Evolutionary conservation across 2,113 vertebrate species (phyloP).

Genomic region (Leucopsar rothschildi): DNA sequence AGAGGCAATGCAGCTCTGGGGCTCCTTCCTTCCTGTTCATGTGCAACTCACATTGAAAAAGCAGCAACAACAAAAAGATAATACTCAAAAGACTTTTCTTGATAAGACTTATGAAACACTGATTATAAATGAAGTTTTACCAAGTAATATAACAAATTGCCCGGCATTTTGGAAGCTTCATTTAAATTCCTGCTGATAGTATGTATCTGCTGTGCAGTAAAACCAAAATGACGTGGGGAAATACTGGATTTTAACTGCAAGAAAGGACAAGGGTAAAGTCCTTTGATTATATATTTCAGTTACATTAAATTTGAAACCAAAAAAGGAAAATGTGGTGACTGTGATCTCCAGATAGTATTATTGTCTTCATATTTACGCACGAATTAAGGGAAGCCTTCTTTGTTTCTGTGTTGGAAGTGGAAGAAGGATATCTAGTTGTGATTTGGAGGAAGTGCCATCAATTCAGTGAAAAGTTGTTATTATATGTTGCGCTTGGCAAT

Average conservation of each 20-base stretch:
- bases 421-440: not conserved
- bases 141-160: not conserved
- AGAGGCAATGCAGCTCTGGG: not conserved
- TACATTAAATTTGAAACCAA: not conserved
- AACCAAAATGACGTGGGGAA: not conserved
- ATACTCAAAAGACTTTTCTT: not conserved
- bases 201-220: not conserved
- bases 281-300: not conserved
- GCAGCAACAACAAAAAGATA: not conserved
- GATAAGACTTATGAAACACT: not conserved
- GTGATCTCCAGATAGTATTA: not conserved
- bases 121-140: not conserved
- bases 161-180: not conserved
- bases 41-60: not conserved
- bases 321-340: not conserved
- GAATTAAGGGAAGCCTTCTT: not conserved
- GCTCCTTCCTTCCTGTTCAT: not conserved
- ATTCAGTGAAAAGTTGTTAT: not conserved
- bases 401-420: not conserved
- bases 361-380: not conserved
- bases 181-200: not conserved
- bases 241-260: not conserved
- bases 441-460: not conserved
- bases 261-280: not conserved
- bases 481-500: conserved; percentile 39